Base-by-base conservation (phyloP, 2,888 invertebrate species). In the Allolobophora icterica region DNA sequence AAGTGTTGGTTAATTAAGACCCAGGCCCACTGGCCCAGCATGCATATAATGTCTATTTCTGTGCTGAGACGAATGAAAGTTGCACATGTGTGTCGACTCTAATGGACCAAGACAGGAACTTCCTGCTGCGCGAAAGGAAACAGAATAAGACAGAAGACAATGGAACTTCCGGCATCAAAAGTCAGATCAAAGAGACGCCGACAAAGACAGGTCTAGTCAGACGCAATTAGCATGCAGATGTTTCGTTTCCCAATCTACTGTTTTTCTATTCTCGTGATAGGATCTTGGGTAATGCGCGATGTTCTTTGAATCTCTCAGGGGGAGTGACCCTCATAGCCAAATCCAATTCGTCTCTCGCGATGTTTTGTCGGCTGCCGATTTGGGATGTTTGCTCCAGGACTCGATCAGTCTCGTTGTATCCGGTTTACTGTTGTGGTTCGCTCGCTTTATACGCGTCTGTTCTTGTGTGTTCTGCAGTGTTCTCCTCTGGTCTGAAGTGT, bases 171-270 rank as follows among this genome's bases (percentile, higher is more conserved):
- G 52, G n/a, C 71, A 71, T 71, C 71, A n/a, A 71, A 71, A 11
- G 30, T 71, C 71, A 8, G 71, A 71, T 71, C 71, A 71, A 71
- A 71, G 71, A 21, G 38, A 24, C 11, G 52, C 52, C 52, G 52
- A 19, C 52, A 42, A 21, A 24, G 11, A n/a, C 71, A 17, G n/a
- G 0, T n/a, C 71, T 2, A 71, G 71, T n/a, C 71, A n/a, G 71
- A 71, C n/a, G n/a, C 71, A 71, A 71, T 71, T 71, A 71, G 71
- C 71, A 71, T 71, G 71, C 71, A 71, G 71, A 71, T 71, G 71
- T n/a, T n/a, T 71, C 71, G 30, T 17, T 71, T n/a, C 30, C 71
- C 5, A 30, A 71, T 4, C 30, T n/a, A n/a, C n/a, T 3, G 71
- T 30, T n/a, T 71, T 71, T n/a, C 13, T 71, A 2, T 71, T 0